A percentile compares a stretch with the other conserved stretches of the same genome.
Conservation (phyloP, 1,140 invertebrate species). For the Drusus annulatus region DNA sequence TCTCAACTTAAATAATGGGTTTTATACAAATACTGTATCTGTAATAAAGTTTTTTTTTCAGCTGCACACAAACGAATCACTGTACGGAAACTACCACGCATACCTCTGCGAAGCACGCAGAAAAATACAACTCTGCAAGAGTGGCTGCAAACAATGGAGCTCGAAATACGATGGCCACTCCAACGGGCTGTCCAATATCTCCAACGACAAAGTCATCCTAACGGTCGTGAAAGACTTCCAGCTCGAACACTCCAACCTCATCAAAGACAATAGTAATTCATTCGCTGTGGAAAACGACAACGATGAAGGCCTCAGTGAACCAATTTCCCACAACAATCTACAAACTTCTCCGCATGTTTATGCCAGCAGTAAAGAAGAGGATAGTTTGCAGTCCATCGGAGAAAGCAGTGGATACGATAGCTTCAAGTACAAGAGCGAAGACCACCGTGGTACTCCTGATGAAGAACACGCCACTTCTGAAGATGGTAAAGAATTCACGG, state of each 20-base stretch:
- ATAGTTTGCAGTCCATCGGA: slow-evolving; percentile 81
- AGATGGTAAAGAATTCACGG: slow-evolving; percentile 62
- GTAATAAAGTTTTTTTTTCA: slow-evolving; percentile 50
- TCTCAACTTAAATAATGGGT: too few species aligned
- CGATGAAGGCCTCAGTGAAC: slow-evolving; percentile 42
- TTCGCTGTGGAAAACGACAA: slow-evolving; percentile 36
- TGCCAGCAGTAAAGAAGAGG: slow-evolving; percentile 67
- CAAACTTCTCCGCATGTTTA: slow-evolving; percentile 12
- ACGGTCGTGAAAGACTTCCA: slow-evolving; percentile 55
- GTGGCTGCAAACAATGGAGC: slow-evolving; percentile 84
- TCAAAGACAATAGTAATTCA: slow-evolving; percentile 36
- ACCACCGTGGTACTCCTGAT: slow-evolving; percentile 63
- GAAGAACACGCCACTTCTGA: slow-evolving; percentile 51
- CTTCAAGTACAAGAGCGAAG: slow-evolving; percentile 78
- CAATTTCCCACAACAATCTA: not conserved
- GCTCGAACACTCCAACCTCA: slow-evolving; percentile 53
- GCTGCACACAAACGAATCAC: slow-evolving; percentile 69
- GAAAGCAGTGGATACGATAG: slow-evolving; percentile 91
- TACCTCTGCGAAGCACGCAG: slow-evolving; percentile 87
- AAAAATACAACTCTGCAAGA: slow-evolving; percentile 80
- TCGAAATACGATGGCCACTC: slow-evolving; percentile 80
- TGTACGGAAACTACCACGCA: slow-evolving; percentile 86
- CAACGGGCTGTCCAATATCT: slow-evolving; percentile 64
- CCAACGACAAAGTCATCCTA: slow-evolving; percentile 62
- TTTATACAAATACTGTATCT: too few species aligned